Evolutionary conservation across 23 tunicate species (phyloP), one percentile per base, ranked within the genome.

Genomic region (Ascidia mentula): DNA sequence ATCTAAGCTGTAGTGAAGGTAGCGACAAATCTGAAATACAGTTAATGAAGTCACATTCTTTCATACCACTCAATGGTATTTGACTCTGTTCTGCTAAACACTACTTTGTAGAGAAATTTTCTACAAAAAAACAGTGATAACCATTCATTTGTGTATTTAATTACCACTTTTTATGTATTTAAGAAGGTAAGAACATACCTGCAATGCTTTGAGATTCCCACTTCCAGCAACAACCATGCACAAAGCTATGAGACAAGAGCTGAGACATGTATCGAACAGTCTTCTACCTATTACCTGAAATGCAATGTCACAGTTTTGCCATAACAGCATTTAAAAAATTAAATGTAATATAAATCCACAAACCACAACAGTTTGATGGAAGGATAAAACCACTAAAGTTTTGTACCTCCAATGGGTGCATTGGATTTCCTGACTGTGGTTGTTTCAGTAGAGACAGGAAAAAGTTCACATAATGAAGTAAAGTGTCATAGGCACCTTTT

Each of bases 191-290:
- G n/a, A 53, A 28, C 13, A 20, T 46, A 95, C 96, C 87, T 90
- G 96, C 72, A 95, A 46, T 8, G 83, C 84, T 79, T 82, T 75
- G 77, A 90, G 72, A 73, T 95, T 86, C 1, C 99, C 99, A 72
- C 97, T 92, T 31, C 99, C 99, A 70, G 99, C 83, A 45, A 87
- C 95, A 34, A 95, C 92, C 89, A 95, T 73, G 69, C 86, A 72
- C 46, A 86, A 36, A 3, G 96, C 80, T 6, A 95, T 75, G 34
- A 95, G 75, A 46, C 93, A 93, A 0, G 93, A 69, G 15, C 89
- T 59, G 13, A 93, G 38, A 40, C 93, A 88, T 22, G 87, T 80
- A 30, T 87, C 92, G 61, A 74, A 82, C 42, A 90, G 34, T 32
- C 91, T 80, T 34, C 72, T 87, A 7, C 98, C 98, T 32, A 93